Evolutionary conservation across 1,140 invertebrate genomes (phyloP), one percentile per base, ranked within the genome.

Genomic region (Frieseomelitta varia): DNA sequence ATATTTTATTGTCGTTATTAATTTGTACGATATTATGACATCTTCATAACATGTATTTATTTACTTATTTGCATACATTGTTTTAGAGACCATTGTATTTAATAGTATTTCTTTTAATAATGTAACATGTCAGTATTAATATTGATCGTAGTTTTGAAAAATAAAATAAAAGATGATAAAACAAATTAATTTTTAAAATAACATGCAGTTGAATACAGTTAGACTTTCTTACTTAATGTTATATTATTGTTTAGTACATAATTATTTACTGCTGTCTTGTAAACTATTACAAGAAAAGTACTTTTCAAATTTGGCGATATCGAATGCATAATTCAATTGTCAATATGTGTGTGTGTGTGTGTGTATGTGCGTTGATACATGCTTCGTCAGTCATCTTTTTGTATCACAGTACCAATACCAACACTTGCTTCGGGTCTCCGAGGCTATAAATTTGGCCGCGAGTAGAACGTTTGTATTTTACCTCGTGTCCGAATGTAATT

Each of bases 361-460:
- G 24, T 47, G 6, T 58, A 8, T 19, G 10, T 69, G 14, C 24
- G 0, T 12, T 61, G 2, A 21, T 21, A n/a, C 19, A 12, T 51
- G 39, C 15, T 74, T 15, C 61, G 74, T 58, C 56, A 79, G 75
- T 84, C 75, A 84, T 47, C n/a, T 84, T 79, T 84, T 34, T 21
- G 53, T 27, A 68, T 21, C 17, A 27, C 34, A 15, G 21, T 30
- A 30, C 24, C 30, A 30, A 51, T 24, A 1, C 2, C 56, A 39
- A 30, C 53, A 39, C 47, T 1, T 12, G 39, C 12, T 10, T 27
- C 53, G n/a, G 12, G n/a, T 4, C 0, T 4, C 15, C 19, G 53
- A 39, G 24, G 24, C 47, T 72, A 73, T 15, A 47, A 75, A 51
- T 82, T 56, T 51, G 51, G 15, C 19, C n/a, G 10, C 34, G 10